phyloP scores from a whole-genome alignment of 1,140 invertebrate species.

The Brachionus plicatilis region DNA sequence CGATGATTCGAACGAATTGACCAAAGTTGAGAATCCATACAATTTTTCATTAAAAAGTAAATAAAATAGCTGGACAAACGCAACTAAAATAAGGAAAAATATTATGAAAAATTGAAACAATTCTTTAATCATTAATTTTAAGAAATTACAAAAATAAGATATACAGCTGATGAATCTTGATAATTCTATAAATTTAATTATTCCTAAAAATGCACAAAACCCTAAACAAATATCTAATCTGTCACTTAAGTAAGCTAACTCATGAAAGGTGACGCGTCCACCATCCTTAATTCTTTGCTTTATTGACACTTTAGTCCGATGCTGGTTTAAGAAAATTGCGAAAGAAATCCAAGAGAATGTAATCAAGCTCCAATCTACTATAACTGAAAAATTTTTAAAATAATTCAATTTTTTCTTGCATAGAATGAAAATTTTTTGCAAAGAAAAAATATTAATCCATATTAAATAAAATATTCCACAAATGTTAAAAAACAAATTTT shows the following conservation, averaged over 20 bases:
- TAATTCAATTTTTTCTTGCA: background rate
- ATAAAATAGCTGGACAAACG: background rate
- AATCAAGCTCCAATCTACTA: background rate
- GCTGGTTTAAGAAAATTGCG: background rate
- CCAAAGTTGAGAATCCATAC: background rate
- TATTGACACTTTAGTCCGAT: background rate
- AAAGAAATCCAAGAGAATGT: background rate
- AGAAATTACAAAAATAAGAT: background rate
- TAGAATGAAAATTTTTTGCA: background rate
- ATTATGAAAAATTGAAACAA: background rate
- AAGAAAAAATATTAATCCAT: background rate
- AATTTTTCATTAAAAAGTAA: background rate
- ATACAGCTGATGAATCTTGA: background rate
- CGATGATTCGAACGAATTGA: background rate
- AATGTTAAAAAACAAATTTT: background rate
- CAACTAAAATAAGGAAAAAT: background rate
- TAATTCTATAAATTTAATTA: background rate
- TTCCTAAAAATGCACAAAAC: background rate
- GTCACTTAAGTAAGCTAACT: background rate
- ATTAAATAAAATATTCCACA: background rate
- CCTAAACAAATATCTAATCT: background rate
- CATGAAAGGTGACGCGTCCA: background rate
- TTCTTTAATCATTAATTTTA: background rate
- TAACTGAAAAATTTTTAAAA: background rate
- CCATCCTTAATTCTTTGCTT: background rate